phyloP scores from a whole-genome alignment of 2,888 invertebrate genomes.

The Stenchaetothrips biformis region DNA sequence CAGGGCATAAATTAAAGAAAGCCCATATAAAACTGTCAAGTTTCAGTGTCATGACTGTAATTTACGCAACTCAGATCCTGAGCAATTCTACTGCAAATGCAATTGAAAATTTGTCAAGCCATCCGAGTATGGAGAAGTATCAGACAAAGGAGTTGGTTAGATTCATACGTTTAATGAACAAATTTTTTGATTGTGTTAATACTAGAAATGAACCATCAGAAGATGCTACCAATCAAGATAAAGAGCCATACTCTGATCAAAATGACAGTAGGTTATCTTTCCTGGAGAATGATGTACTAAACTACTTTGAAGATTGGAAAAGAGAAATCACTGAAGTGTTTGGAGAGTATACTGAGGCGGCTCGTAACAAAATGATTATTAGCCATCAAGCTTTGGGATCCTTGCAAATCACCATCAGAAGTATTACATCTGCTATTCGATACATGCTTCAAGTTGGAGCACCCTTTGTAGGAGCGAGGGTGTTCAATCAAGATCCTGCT shows the following conservation, averaged over 20 bases:
- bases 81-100: background rate
- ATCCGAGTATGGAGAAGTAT: background rate
- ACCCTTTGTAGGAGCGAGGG: background rate
- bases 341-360: background rate
- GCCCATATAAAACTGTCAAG: background rate
- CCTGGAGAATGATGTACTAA: background rate
- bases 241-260: background rate
- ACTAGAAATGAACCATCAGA: background rate
- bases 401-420: background rate
- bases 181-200: background rate
- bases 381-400: background rate
- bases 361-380: too few species aligned
- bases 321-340: background rate
- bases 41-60: background rate
- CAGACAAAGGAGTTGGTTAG: background rate
- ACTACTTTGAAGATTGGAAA: background rate
- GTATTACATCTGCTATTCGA: background rate
- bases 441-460: background rate
- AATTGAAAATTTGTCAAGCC: background rate
- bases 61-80: background rate
- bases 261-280: background rate
- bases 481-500: background rate
- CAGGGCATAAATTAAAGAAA: background rate
- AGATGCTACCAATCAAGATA: background rate
- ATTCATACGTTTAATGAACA: background rate